A percentile compares a stretch with the other conserved stretches of the same genome.
phyloP scores from a whole-genome alignment of 1,140 invertebrate species.

The Temnothorax nylanderi region DNA sequence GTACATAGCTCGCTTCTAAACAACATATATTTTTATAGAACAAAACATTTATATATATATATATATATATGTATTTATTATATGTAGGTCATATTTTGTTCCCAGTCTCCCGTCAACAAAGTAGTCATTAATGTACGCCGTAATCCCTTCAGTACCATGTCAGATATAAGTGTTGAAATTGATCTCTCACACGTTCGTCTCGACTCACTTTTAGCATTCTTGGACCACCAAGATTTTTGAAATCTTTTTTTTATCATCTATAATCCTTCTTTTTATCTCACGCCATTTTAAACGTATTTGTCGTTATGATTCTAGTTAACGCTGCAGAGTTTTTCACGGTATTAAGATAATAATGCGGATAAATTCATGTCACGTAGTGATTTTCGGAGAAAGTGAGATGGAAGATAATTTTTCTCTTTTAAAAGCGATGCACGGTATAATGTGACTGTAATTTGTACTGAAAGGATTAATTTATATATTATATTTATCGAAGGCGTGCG shows the following conservation, averaged over 20 bases:
- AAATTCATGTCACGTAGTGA: not conserved
- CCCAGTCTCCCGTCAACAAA: slow-evolving; percentile 37
- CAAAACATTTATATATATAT: slow-evolving; percentile 40
- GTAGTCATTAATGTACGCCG: not conserved
- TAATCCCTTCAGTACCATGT: slow-evolving; percentile 32
- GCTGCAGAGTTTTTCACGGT: not conserved
- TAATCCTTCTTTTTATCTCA: not conserved
- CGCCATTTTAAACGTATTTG: not conserved
- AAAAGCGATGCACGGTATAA: not conserved
- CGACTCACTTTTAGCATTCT: not conserved
- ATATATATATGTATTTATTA: slow-evolving; percentile 12
- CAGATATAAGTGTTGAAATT: slow-evolving; percentile 16
- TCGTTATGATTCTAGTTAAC: slow-evolving; percentile 18
- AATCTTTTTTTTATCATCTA: not conserved
- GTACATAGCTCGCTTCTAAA: slow-evolving; percentile 44
- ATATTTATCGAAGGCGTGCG: not conserved
- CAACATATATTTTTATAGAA: slow-evolving; percentile 42
- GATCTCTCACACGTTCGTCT: not conserved
- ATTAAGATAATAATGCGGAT: not conserved
- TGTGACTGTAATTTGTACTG: slow-evolving; percentile 2
- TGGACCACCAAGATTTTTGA: not conserved
- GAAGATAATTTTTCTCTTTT: not conserved
- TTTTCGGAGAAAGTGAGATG: not conserved
- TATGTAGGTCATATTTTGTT: slow-evolving; percentile 45
- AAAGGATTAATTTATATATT: slow-evolving; percentile 27